Base-by-base conservation (phyloP, 1,140 invertebrate species). In the Aporrectodea caliginosa region DNA sequence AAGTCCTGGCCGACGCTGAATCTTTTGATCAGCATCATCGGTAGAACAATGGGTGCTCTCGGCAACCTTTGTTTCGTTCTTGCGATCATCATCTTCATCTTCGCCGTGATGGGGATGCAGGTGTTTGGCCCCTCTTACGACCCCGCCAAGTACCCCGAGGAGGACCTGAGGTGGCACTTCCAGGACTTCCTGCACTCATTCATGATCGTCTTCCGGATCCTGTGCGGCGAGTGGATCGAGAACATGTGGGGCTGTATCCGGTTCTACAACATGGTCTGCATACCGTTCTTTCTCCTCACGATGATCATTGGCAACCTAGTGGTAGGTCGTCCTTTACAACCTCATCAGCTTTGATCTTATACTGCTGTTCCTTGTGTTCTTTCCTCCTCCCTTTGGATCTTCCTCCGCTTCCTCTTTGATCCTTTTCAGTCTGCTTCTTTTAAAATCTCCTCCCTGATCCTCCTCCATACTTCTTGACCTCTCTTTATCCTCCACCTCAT, bases 1-100 rank as follows among this genome's bases (percentile, higher is more conserved):
- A 98, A 98, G 91, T 98, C 96, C 78, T 99, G 97, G 97, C 96
- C 95, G 84, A 98, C 97, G 80, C 91, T 99, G 86, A 98, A 98
- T 91, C 92, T 98, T 90, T 92, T 99, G 83, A 98, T 98, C 88
- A 97, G 96, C 85, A 98, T 99, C 87, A 98, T 98, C 93, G 97
- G 95, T 84, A 93, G 95, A 90, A 98, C 97, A 35, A 94, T 99
- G 90, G 96, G 96, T 86, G 96, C 97, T 85, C 91, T 99, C 90
- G 97, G 96, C 90, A 98, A 98, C 91, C 91, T 98, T 88, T 97
- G 95, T 82, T 97, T 98, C 91, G 95, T 98, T 84, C 91, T 98
- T 87, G 96, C 93, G 88, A 98, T 98, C 90, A 97, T 98, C 89
- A 96, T 98, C 91, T 98, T 98, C 91, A 98, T 98, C 89, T 98